phyloP scores from a whole-genome alignment of 1,140 invertebrate species.

The Drosophila dunni region DNA sequence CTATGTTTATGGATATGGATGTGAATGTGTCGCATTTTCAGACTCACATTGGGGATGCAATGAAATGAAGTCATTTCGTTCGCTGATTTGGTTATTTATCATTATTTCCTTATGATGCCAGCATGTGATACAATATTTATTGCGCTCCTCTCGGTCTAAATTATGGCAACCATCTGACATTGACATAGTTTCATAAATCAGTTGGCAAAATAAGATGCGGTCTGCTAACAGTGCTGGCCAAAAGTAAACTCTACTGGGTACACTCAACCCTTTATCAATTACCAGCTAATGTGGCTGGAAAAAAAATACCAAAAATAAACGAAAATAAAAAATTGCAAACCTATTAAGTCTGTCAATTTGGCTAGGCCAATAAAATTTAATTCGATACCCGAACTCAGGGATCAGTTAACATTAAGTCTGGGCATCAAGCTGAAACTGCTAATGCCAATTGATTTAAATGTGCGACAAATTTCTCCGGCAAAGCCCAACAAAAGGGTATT shows the following conservation, averaged over 20 bases:
- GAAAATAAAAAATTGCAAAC: constrained; percentile 47
- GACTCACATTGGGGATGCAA: constrained; percentile 25
- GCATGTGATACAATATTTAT: constrained; percentile 81
- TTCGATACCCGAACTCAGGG: constrained; percentile 49
- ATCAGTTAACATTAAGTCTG: constrained; percentile 39
- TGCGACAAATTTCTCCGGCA: constrained; percentile 44
- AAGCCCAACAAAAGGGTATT: constrained; percentile 31
- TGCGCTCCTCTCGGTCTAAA: constrained; percentile 39
- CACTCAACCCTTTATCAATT: constrained; percentile 67
- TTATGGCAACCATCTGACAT: constrained; percentile 73
- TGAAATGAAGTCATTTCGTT: constrained; percentile 74
- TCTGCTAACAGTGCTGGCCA: constrained; percentile 1
- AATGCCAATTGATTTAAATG: constrained; percentile 76
- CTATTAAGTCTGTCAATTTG: constrained; percentile 63
- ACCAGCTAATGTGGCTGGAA: constrained; percentile 7
- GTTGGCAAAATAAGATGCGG: constrained; percentile 21
- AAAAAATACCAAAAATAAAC: no score
- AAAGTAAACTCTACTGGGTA: neutral
- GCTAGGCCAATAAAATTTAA: constrained; percentile 66
- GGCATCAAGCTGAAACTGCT: constrained; percentile 7
- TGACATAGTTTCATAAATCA: constrained; percentile 75
- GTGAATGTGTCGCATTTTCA: constrained; percentile 52
- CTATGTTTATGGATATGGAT: constrained; percentile 56
- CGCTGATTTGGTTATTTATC: constrained; percentile 82
- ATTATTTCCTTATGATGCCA: constrained; percentile 80